A percentile compares a stretch with the other conserved stretches of the same genome.
These are phyloP conservation scores for Mionectes olivaceus DNA, from an alignment of 2,797 vertebrate species.

Conservation along the genomic window DNA sequence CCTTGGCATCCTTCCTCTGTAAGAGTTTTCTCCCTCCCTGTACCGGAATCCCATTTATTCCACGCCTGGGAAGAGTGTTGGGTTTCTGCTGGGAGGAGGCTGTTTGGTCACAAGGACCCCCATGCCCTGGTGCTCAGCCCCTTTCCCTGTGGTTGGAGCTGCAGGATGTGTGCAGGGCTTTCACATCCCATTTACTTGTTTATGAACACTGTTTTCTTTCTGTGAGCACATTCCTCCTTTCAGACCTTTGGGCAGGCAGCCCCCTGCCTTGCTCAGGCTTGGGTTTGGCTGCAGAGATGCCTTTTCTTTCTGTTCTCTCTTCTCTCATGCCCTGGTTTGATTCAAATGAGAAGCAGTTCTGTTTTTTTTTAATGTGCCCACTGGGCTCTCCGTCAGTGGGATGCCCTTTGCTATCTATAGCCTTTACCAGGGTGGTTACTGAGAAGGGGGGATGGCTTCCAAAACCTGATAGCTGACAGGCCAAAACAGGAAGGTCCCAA, in stretches of 20 bases:
- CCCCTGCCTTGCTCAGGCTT: constrained; percentile 17
- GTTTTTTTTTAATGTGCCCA: background rate
- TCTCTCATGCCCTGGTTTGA: constrained; percentile 2
- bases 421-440: background rate
- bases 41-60: background rate
- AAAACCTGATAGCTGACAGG: background rate
- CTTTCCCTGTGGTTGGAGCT: background rate
- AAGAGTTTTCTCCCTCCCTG: background rate
- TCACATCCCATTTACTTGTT: constrained; percentile 31
- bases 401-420: background rate
- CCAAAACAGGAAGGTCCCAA: background rate
- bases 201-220: constrained; percentile 3
- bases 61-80: background rate
- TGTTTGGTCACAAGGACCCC: background rate
- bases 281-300: constrained; percentile 40
- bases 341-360: constrained; percentile 44
- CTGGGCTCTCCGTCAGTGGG: background rate
- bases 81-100: background rate
- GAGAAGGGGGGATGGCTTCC: background rate
- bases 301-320: constrained; percentile 13
- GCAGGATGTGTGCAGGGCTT: background rate
- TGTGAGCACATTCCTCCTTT: background rate
- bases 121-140: background rate
- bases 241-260: constrained; percentile 49
- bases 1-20: background rate